Conservation (phyloP, 1,140 invertebrate species). For the Drosophila parvula region DNA sequence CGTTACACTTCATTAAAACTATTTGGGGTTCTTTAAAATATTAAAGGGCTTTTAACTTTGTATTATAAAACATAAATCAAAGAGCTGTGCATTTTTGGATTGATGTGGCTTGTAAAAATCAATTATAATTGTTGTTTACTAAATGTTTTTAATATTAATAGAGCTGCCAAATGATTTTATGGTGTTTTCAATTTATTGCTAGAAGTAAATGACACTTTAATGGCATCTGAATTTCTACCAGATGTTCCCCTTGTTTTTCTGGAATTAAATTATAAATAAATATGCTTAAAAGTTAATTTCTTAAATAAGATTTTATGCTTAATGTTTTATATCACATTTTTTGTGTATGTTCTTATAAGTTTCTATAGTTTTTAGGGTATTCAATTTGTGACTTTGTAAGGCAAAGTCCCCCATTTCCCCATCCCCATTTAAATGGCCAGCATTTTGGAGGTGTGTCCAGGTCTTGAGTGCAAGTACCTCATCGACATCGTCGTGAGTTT, state of each 20-base stretch:
- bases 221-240: not conserved
- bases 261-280: not conserved
- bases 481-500: slow-evolving; percentile 9
- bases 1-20: not conserved
- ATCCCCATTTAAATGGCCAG: not conserved
- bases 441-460: slow-evolving; percentile 57
- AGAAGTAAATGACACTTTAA: not conserved
- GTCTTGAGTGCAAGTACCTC: slow-evolving; percentile 40
- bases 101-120: not conserved
- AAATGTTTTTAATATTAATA: not conserved
- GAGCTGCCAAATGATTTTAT: not conserved
- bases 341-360: not conserved
- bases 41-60: not conserved
- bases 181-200: not conserved
- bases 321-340: too few species aligned
- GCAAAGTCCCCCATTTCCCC: not conserved
- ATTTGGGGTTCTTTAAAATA: not conserved
- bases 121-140: not conserved
- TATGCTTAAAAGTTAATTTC: not conserved
- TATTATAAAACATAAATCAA: not conserved
- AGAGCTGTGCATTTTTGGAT: not conserved
- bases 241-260: too few species aligned
- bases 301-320: not conserved
- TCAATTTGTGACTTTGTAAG: not conserved
- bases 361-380: slow-evolving; percentile 1